Evolutionary conservation across 2,888 invertebrate species (phyloP), one percentile per base, ranked within the genome.

Genomic region (Sinohyriopsis cumingii): DNA sequence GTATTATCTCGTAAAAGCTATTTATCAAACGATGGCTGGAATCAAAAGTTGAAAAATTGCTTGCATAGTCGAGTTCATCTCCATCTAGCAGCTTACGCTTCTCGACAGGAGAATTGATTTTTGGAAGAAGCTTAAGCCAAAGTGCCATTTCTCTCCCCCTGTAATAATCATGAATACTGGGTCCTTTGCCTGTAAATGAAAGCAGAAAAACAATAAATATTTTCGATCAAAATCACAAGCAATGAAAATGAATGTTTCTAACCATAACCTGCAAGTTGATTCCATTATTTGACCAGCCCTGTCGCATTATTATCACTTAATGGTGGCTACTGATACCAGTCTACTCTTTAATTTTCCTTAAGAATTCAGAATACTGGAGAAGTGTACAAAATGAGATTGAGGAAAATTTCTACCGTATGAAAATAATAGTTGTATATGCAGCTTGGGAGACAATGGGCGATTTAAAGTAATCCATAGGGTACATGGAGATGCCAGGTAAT

Each of bases 61-160:
- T 95, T 74, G 95, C 94, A 80, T 94, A 93, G 75, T 94, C 94
- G 2, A 97, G 92, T 78, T 95, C 94, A 89, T 97, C 97, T 90
- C 96, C 95, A 0, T 95, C 94, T 84, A 93, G 92, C 75, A 95
- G 93, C 87, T 95, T 95, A 83, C 95, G 95, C 0, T 94, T 93
- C 87, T 95, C 96, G 84, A 95, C 95, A 1, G 95, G 94, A 80
- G 94, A 93, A 91, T 95, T 91, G 80, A 94, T 93, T 87, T 97
- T 97, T 55, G 98, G 98, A 71, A 98, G 96, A 65, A 98, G 92
- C 87, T 97, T 96, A 71, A 97, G 90, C 98, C 98, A 98, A 90
- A 98, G 96, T 1, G 97, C 97, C 67, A 98, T 92, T 78, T 97
- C 96, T 90, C 97, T 97, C 3, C 97, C 97, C 78, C 97, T 93